Conservation (phyloP, 53 echinoderm and acorn worm species). For the Astropecten irregularis region DNA sequence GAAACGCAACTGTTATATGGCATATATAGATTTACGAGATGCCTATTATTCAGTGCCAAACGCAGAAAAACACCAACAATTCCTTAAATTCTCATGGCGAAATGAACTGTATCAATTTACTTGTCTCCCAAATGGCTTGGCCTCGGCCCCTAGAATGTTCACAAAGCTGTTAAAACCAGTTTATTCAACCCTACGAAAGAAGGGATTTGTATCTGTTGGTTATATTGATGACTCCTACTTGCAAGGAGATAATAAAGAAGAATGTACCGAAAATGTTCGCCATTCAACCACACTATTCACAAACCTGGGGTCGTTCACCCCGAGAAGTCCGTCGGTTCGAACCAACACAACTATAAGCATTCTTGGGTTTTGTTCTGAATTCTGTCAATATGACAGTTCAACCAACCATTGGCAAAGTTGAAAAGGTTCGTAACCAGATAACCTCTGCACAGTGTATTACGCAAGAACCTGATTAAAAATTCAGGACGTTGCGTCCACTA, state of each 20-base stretch:
- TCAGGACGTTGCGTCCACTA: conserved; percentile 37
- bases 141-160: conserved; percentile 45
- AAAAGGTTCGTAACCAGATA: background rate
- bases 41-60: conserved; percentile 70
- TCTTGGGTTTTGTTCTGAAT: conserved; percentile 41
- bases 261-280: conserved; percentile 17
- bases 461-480: conserved; percentile 2
- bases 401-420: conserved; percentile 26
- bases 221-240: conserved; percentile 57
- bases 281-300: background rate
- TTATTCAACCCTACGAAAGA: background rate
- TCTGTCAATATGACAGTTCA: conserved; percentile 47
- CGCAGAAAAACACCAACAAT: conserved; percentile 1
- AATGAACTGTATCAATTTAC: conserved; percentile 28
- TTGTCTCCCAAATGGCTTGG: conserved; percentile 59
- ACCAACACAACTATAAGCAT: conserved; percentile 19
- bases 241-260: conserved; percentile 40
- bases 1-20: conserved; percentile 57
- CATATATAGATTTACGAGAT: conserved; percentile 59
- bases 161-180: conserved; percentile 66
- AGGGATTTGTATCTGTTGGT: background rate
- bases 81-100: conserved; percentile 34
- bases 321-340: conserved; percentile 43
- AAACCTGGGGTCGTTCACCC: conserved; percentile 33
- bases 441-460: background rate